A percentile compares a stretch with the other conserved stretches of the same genome.
Evolutionary conservation across 2,888 invertebrate genomes (phyloP).

Genomic region (Cabera pusaria): DNA sequence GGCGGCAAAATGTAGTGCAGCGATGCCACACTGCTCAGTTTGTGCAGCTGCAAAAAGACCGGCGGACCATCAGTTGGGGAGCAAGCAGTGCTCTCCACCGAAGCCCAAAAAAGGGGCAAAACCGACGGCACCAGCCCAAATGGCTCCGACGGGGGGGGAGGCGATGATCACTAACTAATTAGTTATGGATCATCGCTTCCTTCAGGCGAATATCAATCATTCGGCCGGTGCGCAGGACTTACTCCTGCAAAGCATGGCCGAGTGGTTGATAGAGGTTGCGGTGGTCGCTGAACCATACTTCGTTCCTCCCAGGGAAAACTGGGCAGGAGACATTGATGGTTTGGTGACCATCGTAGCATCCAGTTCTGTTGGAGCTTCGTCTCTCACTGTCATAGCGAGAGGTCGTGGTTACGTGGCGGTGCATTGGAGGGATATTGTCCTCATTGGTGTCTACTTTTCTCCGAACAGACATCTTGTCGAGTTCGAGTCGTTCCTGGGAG

Average conservation of each 20-base stretch:
- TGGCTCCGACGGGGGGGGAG: neutral
- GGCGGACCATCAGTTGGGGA: conserved; percentile 1
- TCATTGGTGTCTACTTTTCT: conserved; percentile 15
- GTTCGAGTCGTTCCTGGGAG: conserved; percentile 8
- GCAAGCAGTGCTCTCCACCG: conserved; percentile 3
- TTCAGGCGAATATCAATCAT: conserved; percentile 30
- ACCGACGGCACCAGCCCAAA: neutral
- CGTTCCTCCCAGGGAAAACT: conserved; percentile 12
- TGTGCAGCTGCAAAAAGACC: conserved; percentile 2
- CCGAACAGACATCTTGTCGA: conserved; percentile 14
- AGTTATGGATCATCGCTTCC: conserved; percentile 1
- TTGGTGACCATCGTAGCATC: conserved; percentile 9
- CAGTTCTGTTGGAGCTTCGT: neutral
- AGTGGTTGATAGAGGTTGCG: conserved; percentile 23
- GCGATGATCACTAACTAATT: neutral
- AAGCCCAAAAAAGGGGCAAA: neutral
- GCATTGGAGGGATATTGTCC: conserved; percentile 1
- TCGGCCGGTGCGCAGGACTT: conserved; percentile 24
- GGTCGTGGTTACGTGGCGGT: conserved; percentile 18
- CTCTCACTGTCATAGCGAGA: neutral
- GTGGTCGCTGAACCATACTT: conserved; percentile 28
- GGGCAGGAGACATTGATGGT: conserved; percentile 13
- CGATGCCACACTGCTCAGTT: neutral
- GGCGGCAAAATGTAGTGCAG: neutral
- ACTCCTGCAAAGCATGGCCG: conserved; percentile 19